Evolutionary conservation across 2,888 invertebrate genomes (phyloP), one percentile per base, ranked within the genome.

Genomic region (Harmothoe impar): DNA sequence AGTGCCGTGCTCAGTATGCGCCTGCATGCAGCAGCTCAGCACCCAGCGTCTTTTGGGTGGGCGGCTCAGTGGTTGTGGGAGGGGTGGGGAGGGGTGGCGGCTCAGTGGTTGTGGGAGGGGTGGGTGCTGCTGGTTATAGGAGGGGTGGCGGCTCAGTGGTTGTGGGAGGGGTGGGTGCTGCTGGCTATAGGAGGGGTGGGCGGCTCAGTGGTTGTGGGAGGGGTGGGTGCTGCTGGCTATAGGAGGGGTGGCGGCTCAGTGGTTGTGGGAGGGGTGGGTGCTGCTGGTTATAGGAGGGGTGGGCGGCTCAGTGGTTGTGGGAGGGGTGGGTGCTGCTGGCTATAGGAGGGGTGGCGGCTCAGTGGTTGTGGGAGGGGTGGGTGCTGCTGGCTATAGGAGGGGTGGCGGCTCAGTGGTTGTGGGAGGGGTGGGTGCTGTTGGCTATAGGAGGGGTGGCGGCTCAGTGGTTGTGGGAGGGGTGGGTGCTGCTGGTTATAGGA

Each of bases 1-100:
- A 62, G 23, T n/a, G 62, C 62, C 62, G 20, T 62, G 62, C n/a
- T 62, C 62, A n/a, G 62, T 62, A 62, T 62, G 62, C 62, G 62
- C 62, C 62, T 20, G n/a, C 62, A 62, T 62, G 62, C 7, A 62
- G 3, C 23, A n/a, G n/a, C 62, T n/a, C 62, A n/a, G 7, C 15
- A n/a, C 3, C 20, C 23, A 62, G 62, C n/a, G 62, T 62, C 62
- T 62, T 62, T 62, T 62, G 12, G 15, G 62, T 5, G 62, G 20
- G 23, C 62, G 15, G 43, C 43, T 43, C 43, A n/a, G 62, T 62
- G 62, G 62, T 20, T 20, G 20, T 62, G n/a, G 20, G 62, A 62
- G 62, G 17, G 17, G 54, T 15, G 54, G n/a, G n/a, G 62, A n/a
- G 5, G 25, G n/a, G 20, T 62, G 62, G 62, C 1, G 5, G 62